Evolutionary conservation across 2,113 vertebrate species (phyloP), one percentile per base, ranked within the genome.

Genomic region (Tenrec ecaudatus): DNA sequence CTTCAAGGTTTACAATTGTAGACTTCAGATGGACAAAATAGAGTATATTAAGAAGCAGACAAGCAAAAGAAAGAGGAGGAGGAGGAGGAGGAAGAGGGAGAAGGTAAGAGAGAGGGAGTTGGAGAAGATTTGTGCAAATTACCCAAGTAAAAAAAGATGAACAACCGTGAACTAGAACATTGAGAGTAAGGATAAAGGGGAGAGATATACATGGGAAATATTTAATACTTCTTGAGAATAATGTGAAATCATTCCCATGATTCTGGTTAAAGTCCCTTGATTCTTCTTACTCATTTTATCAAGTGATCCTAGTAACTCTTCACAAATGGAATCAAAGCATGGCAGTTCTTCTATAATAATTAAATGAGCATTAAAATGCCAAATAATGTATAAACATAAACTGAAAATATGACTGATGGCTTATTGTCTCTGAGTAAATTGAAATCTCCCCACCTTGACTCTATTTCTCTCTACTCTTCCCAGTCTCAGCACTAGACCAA

Each of bases 1-100:
- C 47, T 53, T 53, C 47, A 53, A 53, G 2, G 9, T 53, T 53
- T 53, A 14, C 9, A 14, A 14, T 53, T 53, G 12, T 53, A 53
- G 47, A 53, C 12, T 53, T 53, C 11, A 14, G 47, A 10, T 53
- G 9, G 47, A 53, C 12, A 53, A 53, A 53, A 53, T 10, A 53
- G 47, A 53, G 47, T 53, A 5, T 53, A 53, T 53, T 53, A 53
- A 53, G 47, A 62, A 20, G 16, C 17, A 62, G 53, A 10, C 29
- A 80, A 81, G 22, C 53, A 77, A 95, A 91, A 64, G 8, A 47
- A 60, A 71, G 6, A 95, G 38, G 25, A 25, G 47, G 47, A 53
- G 9, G 47, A 53, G 10, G 43, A 47, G n/a, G n/a, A n/a, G n/a
- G n/a, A n/a, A n/a, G n/a, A n/a, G 47, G 9, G 47, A 53, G 47